Conservation (phyloP, 2,888 invertebrate genomes). For the Esperia sulphurella region DNA sequence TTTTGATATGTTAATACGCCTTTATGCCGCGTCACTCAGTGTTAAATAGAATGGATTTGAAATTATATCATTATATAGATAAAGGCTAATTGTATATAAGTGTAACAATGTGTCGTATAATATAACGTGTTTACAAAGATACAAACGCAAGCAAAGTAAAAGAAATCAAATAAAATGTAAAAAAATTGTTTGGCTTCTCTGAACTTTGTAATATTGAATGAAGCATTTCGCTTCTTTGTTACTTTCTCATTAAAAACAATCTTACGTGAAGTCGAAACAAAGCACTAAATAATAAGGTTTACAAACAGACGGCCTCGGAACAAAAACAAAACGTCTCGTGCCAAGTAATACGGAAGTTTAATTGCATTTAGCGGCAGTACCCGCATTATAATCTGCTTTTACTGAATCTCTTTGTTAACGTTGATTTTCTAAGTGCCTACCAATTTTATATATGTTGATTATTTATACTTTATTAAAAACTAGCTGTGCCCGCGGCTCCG, state of each 20-base stretch:
- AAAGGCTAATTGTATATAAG: no score
- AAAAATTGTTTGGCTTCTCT: neutral
- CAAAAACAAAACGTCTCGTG: constrained; percentile 19
- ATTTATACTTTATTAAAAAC: no score
- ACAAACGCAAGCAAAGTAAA: neutral
- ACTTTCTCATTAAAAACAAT: neutral
- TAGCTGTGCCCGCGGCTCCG: no score
- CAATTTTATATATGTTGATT: no score
- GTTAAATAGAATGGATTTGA: no score
- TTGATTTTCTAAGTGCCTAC: no score
- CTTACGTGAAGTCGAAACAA: neutral
- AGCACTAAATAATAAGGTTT: neutral
- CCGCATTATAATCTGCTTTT: constrained; percentile 8
- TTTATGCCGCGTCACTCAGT: no score
- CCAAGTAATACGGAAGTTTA: constrained; percentile 22
- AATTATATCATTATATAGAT: no score
- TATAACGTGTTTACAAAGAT: no score
- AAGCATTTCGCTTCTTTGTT: constrained; percentile 1
- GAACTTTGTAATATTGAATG: neutral
- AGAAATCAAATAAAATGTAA: neutral
- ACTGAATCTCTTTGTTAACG: neutral
- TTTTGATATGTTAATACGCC: no score
- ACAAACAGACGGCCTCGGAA: neutral
- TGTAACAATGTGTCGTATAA: no score
- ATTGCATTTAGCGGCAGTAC: constrained; percentile 18